Evolutionary conservation across 2,797 vertebrate genomes (phyloP), one percentile per base, ranked within the genome.

Genomic region (Pangasius larnaudii): DNA sequence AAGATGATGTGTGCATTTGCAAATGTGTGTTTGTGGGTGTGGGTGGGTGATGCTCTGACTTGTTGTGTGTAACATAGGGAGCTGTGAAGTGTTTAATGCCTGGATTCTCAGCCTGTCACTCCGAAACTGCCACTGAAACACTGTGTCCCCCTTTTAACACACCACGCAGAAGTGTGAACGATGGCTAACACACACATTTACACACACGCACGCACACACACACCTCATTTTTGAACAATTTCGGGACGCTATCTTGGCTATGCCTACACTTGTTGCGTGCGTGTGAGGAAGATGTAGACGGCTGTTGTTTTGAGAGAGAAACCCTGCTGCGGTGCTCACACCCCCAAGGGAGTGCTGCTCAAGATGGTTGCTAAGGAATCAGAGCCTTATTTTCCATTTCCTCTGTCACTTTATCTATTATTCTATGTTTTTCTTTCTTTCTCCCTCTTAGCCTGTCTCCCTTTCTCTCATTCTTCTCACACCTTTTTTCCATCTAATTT

Each of bases 281-380:
- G 27, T 90, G 90, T 65, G 77, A 69, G 63, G 51, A 91, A 86
- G 82, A 88, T 84, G 88, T 36, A 87, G 82, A 88, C 58, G 84
- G 92, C 89, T 87, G 92, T 91, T 92, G 90, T 94, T 94, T 92
- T 91, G 88, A 84, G 91, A 92, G 93, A 91, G 91, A 89, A 19
- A 81, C 86, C 92, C 91, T 9, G 82, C 93, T 92, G 93, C 90
- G 94, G 90, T 89, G 90, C 83, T 94, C 90, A 91, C 90, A 90
- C 92, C 94, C 93, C 93, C 90, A 88, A 82, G 92, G 90, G 92
- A 90, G 91, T 90, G 89, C 91, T 90, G 91, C 92, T 93, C 89
- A 93, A 94, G 85, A 89, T 87, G 92, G 92, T 94, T 94, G 92
- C 94, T 92, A 93, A 90, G 67, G 91, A 92, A 93, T 94, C 92